Conservation (phyloP, 2,888 invertebrate species). For the Chrysolina haemoptera region DNA sequence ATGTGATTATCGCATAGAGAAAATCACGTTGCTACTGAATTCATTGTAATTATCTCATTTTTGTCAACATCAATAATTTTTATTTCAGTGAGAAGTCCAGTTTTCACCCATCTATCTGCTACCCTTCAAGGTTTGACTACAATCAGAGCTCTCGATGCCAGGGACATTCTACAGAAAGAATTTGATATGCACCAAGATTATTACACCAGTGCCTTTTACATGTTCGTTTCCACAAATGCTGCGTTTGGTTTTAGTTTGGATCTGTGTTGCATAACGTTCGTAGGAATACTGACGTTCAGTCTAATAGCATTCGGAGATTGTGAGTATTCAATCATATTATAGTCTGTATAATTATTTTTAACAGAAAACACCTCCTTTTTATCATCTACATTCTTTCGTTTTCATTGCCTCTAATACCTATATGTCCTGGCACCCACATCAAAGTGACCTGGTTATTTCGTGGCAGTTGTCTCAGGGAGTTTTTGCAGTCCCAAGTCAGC, state of each 20-base stretch:
- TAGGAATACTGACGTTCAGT: constrained; percentile 76
- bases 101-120: constrained; percentile 91
- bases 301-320: constrained; percentile 71
- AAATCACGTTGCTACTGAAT: no score
- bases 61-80: constrained; percentile 1
- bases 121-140: constrained; percentile 89
- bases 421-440: no score
- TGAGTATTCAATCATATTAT: constrained; percentile 43
- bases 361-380: no score
- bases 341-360: no score
- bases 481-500: no score
- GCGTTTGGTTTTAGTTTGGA: constrained; percentile 84
- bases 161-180: constrained; percentile 80
- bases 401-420: no score
- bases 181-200: constrained; percentile 84
- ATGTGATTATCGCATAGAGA: no score
- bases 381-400: no score
- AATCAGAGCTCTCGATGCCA: constrained; percentile 86
- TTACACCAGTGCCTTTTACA: constrained; percentile 90
- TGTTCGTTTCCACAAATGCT: constrained; percentile 87
- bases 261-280: constrained; percentile 76
- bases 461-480: no score
- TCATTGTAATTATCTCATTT: no score
- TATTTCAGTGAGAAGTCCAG: constrained; percentile 85
- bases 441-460: no score